Evolutionary conservation across 1,140 invertebrate species (phyloP).

Genomic region (Drosophila quadrilineata): DNA sequence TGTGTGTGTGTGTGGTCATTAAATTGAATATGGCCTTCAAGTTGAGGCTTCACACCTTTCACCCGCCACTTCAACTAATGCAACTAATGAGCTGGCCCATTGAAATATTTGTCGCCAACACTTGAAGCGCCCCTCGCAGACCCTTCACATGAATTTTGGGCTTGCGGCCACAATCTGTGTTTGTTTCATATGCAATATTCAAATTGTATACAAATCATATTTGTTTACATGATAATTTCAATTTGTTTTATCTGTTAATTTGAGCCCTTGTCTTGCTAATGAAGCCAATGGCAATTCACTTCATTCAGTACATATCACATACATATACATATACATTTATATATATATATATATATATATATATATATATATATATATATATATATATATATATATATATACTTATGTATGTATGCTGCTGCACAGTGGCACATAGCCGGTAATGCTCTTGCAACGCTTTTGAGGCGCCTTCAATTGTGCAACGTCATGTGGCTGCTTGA

Average conservation of each 20-base stretch:
- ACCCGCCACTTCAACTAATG: conserved; percentile 13
- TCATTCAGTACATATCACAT: too few relatives aligned
- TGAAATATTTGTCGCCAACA: conserved; percentile 25
- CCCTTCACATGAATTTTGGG: too few relatives aligned
- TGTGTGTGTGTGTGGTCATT: too few relatives aligned
- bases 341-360: too few relatives aligned
- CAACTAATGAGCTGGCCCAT: conserved; percentile 35
- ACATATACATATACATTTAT: too few relatives aligned
- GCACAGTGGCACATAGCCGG: neutral
- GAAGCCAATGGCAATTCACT: conserved; percentile 56
- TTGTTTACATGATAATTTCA: conserved; percentile 37
- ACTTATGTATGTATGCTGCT: too few relatives aligned
- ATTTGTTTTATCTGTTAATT: conserved; percentile 68
- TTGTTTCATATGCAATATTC: neutral
- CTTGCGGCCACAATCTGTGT: too few relatives aligned
- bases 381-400: too few relatives aligned
- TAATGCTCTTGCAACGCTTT: neutral
- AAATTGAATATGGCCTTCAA: conserved; percentile 6
- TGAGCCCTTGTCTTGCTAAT: conserved; percentile 37
- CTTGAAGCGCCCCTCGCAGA: too few relatives aligned
- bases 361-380: too few relatives aligned
- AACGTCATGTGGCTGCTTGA: conserved; percentile 58
- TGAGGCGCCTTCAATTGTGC: conserved; percentile 60
- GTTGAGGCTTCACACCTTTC: conserved; percentile 35
- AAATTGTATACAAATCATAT: neutral